Evolutionary conservation across 2,113 vertebrate genomes (phyloP).

Genomic region (Xenopus borealis): DNA sequence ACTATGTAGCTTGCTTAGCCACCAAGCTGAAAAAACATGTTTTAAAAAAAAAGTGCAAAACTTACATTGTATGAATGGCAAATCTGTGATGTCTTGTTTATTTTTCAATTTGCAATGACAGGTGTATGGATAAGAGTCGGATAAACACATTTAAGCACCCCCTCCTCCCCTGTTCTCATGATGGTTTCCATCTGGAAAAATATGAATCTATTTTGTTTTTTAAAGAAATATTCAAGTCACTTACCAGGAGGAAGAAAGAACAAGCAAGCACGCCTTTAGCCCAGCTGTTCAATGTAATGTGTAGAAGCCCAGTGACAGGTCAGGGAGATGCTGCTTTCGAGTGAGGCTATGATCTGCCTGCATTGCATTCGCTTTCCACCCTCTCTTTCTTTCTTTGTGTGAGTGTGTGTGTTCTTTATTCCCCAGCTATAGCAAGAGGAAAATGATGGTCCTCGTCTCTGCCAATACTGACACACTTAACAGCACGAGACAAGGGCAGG

Average conservation of each 20-base stretch:
- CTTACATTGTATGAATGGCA: conserved; percentile 10
- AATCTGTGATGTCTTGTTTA: neutral
- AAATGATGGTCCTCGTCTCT: conserved; percentile 24
- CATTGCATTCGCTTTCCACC: conserved; percentile 5
- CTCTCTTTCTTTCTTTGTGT: conserved; percentile 14
- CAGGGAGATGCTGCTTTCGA: conserved; percentile 23
- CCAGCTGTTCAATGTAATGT: neutral
- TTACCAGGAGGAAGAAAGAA: neutral
- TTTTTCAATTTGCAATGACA: conserved; percentile 39
- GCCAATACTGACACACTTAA: conserved; percentile 33
- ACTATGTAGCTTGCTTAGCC: neutral
- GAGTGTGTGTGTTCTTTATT: conserved; percentile 29
- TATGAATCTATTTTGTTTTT: conserved; percentile 37
- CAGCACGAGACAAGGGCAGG: conserved; percentile 25
- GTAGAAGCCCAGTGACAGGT: neutral
- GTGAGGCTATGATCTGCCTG: conserved; percentile 2
- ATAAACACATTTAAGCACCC: conserved; percentile 12
- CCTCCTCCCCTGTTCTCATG: conserved; percentile 13
- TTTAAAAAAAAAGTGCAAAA: neutral
- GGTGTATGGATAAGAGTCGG: conserved; percentile 50
- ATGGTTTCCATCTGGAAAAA: conserved; percentile 51
- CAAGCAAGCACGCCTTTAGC: neutral
- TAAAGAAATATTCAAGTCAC: conserved; percentile 40
- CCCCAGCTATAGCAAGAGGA: conserved; percentile 23
- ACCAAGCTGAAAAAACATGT: conserved; percentile 21